These are phyloP conservation scores for Carassius carassius DNA, from an alignment of 2,113 vertebrate genomes.

Conservation along the genomic window DNA sequence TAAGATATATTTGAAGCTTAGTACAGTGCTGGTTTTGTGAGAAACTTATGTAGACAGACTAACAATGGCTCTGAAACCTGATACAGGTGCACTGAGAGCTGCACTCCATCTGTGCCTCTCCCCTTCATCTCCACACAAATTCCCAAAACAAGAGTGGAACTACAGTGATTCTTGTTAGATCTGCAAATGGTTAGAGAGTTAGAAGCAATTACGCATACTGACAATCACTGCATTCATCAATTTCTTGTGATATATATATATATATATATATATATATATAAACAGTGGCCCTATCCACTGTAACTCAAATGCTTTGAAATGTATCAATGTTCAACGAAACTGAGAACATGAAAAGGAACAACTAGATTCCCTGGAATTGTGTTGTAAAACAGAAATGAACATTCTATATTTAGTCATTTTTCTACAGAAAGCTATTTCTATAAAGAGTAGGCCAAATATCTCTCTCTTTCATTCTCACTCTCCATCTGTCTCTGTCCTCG, in stretches of 20 bases:
- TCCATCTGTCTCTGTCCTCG: not conserved
- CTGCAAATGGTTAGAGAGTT: not conserved
- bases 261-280: too few species aligned
- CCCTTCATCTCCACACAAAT: not conserved
- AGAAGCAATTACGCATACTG: not conserved
- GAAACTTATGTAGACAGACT: not conserved
- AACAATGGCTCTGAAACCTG: slow-evolving; percentile 39
- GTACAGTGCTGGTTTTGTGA: slow-evolving; percentile 34
- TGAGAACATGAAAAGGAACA: not conserved
- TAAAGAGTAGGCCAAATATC: too few species aligned
- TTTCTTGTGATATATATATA: too few species aligned
- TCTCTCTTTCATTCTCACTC: not conserved
- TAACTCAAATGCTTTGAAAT: not conserved
- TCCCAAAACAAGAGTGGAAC: not conserved
- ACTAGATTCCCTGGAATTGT: not conserved
- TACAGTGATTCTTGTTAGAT: not conserved
- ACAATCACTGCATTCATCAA: not conserved
- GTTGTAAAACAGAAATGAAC: not conserved
- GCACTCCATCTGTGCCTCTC: not conserved
- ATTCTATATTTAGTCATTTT: not conserved
- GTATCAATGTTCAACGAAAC: not conserved
- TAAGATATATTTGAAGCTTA: not conserved
- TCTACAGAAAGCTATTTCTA: not conserved
- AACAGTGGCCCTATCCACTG: too few species aligned
- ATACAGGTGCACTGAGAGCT: slow-evolving; percentile 13